A percentile compares a stretch with the other conserved stretches of the same genome.
phyloP scores from a whole-genome alignment of 2,888 invertebrate genomes.

The Anticlea derivata region DNA sequence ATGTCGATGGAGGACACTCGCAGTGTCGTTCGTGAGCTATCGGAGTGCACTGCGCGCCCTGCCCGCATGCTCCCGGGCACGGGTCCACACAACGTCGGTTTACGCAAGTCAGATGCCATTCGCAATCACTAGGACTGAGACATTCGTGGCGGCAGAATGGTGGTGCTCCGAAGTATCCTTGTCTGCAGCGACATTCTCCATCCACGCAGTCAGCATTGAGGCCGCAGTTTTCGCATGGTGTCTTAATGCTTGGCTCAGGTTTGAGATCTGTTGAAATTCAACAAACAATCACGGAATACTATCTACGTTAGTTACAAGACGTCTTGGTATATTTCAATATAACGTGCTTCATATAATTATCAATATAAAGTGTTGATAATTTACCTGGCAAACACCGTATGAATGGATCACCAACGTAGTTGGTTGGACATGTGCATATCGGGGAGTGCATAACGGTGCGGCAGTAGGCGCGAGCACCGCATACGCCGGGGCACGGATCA shows the following conservation, averaged over 20 bases:
- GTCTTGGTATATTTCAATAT: not conserved
- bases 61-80: constrained; percentile 90
- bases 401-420: constrained; percentile 91
- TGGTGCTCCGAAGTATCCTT: constrained; percentile 88
- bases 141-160: constrained; percentile 90
- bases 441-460: constrained; percentile 89
- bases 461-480: constrained; percentile 89
- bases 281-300: not conserved
- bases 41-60: constrained; percentile 87
- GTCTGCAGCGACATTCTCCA: constrained; percentile 87
- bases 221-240: constrained; percentile 88
- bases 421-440: constrained; percentile 88
- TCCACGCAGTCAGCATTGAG: constrained; percentile 88
- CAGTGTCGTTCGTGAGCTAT: constrained; percentile 89
- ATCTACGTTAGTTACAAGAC: not conserved
- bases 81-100: constrained; percentile 89
- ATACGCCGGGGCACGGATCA: constrained; percentile 90
- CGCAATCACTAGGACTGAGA: constrained; percentile 87
- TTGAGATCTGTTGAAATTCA: constrained; percentile 38
- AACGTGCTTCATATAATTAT: no score
- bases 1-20: constrained; percentile 86
- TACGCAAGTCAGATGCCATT: constrained; percentile 87
- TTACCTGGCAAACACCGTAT: constrained; percentile 85
- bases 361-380: constrained; percentile 26
- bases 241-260: constrained; percentile 70